Evolutionary conservation across 1,140 invertebrate species (phyloP).

Genomic region (Macrobrachium rosenbergii): DNA sequence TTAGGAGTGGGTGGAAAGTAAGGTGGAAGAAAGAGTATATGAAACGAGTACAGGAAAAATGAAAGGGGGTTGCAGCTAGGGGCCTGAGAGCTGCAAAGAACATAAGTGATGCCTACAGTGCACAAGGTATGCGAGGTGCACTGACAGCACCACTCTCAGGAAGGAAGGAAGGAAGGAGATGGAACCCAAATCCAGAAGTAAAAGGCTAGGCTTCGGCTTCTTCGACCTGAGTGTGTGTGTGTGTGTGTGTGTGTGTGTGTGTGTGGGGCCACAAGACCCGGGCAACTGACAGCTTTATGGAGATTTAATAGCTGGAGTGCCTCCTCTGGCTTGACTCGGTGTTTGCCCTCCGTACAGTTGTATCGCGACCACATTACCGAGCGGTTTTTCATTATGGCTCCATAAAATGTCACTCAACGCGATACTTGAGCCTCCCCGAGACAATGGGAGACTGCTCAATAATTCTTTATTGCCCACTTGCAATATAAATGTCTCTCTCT

Average conservation of each 20-base stretch:
- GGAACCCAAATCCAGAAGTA: too few relatives aligned
- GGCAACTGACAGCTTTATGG: constrained; percentile 54
- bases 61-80: too few relatives aligned
- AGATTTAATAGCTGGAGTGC: constrained; percentile 52
- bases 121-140: too few relatives aligned
- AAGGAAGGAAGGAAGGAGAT: too few relatives aligned
- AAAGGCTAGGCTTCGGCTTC: not conserved
- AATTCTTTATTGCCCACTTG: too few relatives aligned
- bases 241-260: not conserved
- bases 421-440: constrained; percentile 21
- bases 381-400: constrained; percentile 51
- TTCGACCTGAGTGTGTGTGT: not conserved
- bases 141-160: too few relatives aligned
- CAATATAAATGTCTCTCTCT: not conserved
- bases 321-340: constrained; percentile 31
- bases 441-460: not conserved
- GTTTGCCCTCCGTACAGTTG: constrained; percentile 41
- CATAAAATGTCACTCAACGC: constrained; percentile 52
- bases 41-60: too few relatives aligned
- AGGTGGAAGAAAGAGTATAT: too few relatives aligned
- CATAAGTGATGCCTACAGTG: too few relatives aligned
- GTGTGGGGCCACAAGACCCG: constrained; percentile 2
- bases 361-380: constrained; percentile 37
- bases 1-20: too few relatives aligned
- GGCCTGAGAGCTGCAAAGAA: too few relatives aligned